A percentile compares a stretch with the other conserved stretches of the same genome.
Conservation (phyloP, 2,113 vertebrate species). For the Chaetura pelagica region DNA sequence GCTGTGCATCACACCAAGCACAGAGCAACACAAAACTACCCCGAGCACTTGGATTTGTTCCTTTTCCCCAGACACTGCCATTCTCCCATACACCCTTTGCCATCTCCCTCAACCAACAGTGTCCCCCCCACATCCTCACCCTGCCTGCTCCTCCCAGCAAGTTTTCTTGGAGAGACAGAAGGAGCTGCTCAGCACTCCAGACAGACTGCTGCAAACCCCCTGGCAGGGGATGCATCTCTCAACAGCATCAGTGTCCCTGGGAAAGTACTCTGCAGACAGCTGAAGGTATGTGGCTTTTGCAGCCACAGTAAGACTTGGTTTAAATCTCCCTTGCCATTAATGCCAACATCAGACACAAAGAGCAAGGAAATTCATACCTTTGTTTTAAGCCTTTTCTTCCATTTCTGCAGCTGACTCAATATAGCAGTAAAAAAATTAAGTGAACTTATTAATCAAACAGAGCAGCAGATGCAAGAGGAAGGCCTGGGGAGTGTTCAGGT, state of each 20-base stretch:
- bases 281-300: background rate
- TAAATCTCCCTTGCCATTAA: background rate
- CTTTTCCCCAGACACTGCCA: background rate
- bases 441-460: background rate
- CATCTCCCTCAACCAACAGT: background rate
- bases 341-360: background rate
- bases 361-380: background rate
- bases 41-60: fast-evolving
- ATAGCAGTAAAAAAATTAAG: background rate
- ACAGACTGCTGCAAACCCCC: background rate
- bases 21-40: background rate
- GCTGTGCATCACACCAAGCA: background rate
- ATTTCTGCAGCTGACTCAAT: background rate
- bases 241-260: background rate
- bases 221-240: background rate
- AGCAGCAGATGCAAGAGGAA: background rate
- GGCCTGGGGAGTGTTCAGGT: background rate
- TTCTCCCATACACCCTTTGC: background rate
- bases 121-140: background rate
- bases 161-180: no score
- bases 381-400: background rate
- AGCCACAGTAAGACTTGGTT: background rate
- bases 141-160: background rate
- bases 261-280: background rate
- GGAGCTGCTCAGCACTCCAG: background rate